Percentiles rank a stretch among this genome's conserved stretches.
phyloP scores from a whole-genome alignment of 1,140 invertebrate species.

The Sitobion miscanthi region DNA sequence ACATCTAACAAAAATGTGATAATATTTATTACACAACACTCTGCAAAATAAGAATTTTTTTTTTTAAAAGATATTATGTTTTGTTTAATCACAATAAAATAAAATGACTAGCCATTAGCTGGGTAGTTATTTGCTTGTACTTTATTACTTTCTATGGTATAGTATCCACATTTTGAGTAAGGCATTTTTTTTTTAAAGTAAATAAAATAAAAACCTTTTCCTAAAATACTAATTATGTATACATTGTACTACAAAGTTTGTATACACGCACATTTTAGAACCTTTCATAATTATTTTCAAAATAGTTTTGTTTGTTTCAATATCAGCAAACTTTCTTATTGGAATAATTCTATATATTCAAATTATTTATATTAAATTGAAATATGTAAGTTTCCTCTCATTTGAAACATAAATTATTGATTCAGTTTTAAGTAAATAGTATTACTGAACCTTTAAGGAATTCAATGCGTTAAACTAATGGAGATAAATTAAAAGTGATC shows the following conservation, averaged over 20 bases:
- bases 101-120: background rate
- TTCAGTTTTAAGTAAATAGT: no score
- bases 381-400: background rate
- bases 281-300: background rate
- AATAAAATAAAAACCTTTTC: background rate
- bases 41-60: background rate
- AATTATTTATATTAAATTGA: background rate
- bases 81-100: background rate
- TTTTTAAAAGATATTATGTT: background rate
- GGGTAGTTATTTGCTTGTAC: background rate
- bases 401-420: no score
- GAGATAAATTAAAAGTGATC: no score
- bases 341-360: background rate
- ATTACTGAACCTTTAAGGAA: background rate
- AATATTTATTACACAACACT: background rate
- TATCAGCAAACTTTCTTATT: background rate
- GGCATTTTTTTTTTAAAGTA: no score
- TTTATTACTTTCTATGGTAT: background rate
- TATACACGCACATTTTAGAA: background rate
- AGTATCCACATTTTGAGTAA: background rate
- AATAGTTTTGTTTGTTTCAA: background rate
- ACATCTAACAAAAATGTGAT: background rate
- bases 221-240: background rate
- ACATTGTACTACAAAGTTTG: background rate
- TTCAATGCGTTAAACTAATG: background rate